Conservation (phyloP, 2,797 vertebrate genomes). For the Phaenicophaeus curvirostris region DNA sequence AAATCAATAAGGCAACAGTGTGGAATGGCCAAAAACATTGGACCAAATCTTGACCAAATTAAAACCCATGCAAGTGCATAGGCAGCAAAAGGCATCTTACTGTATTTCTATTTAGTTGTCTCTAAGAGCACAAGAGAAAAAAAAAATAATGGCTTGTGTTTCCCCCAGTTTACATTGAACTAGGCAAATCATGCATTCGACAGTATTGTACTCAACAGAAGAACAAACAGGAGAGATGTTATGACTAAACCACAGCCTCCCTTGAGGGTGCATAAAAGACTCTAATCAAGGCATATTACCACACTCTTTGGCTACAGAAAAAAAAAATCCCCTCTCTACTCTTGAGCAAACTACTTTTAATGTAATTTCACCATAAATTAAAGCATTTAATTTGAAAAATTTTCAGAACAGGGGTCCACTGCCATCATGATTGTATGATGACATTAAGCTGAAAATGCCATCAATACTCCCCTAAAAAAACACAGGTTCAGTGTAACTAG, state of each 20-base stretch:
- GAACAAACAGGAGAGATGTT: too few species aligned
- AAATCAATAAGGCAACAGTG: neutral
- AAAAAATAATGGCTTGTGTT: too few species aligned
- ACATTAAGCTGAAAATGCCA: neutral
- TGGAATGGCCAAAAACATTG: neutral
- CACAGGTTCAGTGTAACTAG: neutral
- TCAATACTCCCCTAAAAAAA: neutral
- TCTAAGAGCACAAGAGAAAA: too few species aligned
- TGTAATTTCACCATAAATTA: neutral
- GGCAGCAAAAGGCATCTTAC: neutral
- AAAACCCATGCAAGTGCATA: neutral
- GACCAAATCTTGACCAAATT: neutral
- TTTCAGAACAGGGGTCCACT: neutral
- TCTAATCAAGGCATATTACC: neutral
- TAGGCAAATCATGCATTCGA: too few species aligned
- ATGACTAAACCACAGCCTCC: neutral
- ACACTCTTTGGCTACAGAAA: neutral
- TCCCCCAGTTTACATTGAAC: too few species aligned
- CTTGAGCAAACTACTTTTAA: neutral
- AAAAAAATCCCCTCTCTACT: neutral
- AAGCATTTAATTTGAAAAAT: neutral
- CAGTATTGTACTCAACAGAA: too few species aligned
- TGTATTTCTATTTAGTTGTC: neutral
- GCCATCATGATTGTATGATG: neutral
- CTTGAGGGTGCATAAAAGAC: neutral